These are phyloP conservation scores for Phoebastria nigripes DNA, from an alignment of 2,797 vertebrate species.

Conservation along the genomic window DNA sequence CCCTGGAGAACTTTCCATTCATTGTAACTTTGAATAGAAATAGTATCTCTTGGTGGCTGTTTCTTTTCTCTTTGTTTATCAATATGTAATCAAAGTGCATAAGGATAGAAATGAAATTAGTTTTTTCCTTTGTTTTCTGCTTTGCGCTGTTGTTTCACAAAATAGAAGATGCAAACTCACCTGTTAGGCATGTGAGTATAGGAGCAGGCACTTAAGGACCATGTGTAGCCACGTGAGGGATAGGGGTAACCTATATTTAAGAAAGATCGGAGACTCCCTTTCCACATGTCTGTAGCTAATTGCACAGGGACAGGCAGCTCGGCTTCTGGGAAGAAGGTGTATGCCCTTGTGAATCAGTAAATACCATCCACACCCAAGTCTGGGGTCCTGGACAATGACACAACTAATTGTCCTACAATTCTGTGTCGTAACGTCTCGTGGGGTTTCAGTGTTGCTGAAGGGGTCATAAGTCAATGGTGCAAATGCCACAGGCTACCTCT, in stretches of 20 bases:
- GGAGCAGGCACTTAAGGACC: background rate
- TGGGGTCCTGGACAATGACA: background rate
- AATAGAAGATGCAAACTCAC: background rate
- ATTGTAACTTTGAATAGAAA: background rate
- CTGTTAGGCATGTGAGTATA: background rate
- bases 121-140: background rate
- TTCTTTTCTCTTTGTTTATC: background rate
- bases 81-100: background rate
- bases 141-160: background rate
- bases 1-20: background rate
- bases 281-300: background rate
- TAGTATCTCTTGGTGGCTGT: background rate
- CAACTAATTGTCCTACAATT: background rate
- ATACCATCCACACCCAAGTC: background rate
- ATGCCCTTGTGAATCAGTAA: slow-evolving; percentile 3
- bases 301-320: background rate
- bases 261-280: background rate
- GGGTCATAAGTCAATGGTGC: background rate
- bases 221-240: background rate
- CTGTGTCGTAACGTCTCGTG: background rate
- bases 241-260: background rate
- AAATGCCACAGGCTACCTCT: background rate
- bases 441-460: background rate
- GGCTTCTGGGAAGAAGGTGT: background rate
- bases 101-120: background rate